Evolutionary conservation across 1,140 invertebrate species (phyloP).

Genomic region (Cephus cinctus): DNA sequence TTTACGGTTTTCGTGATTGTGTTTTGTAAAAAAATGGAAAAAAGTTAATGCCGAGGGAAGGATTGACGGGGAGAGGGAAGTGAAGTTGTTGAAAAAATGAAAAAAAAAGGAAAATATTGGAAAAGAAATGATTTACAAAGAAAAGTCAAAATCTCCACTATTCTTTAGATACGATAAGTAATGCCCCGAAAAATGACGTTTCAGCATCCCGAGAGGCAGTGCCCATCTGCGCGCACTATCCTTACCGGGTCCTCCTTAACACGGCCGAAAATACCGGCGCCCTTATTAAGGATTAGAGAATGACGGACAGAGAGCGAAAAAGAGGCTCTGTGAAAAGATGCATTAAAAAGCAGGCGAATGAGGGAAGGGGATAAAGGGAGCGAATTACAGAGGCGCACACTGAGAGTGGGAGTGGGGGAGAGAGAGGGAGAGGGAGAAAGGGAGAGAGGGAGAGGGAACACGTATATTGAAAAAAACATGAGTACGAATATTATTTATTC

Average conservation of each 20-base stretch:
- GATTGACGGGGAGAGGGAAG: not conserved
- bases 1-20: no score
- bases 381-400: slow-evolving; percentile 8
- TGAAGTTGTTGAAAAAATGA: not conserved
- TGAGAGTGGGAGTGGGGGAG: slow-evolving; percentile 2
- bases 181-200: slow-evolving; percentile 52
- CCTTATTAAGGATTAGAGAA: no score
- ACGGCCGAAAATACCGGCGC: slow-evolving; percentile 31
- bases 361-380: slow-evolving; percentile 18
- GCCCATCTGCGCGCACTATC: no score
- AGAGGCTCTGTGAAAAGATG: slow-evolving; percentile 17
- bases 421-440: slow-evolving; percentile 8
- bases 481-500: slow-evolving; percentile 38
- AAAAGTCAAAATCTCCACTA: no score
- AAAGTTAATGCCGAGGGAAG: slow-evolving; percentile 15
- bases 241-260: no score
- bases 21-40: slow-evolving; percentile 3
- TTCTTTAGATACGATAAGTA: no score
- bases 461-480: slow-evolving; percentile 19
- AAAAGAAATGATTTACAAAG: no score
- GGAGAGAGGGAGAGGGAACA: slow-evolving; percentile 15
- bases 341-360: slow-evolving; percentile 13
- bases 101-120: no score
- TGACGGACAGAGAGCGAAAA: slow-evolving; percentile 20
- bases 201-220: slow-evolving; percentile 57